phyloP scores from a whole-genome alignment of 1,140 invertebrate genomes.

The Drosophila burlai region DNA sequence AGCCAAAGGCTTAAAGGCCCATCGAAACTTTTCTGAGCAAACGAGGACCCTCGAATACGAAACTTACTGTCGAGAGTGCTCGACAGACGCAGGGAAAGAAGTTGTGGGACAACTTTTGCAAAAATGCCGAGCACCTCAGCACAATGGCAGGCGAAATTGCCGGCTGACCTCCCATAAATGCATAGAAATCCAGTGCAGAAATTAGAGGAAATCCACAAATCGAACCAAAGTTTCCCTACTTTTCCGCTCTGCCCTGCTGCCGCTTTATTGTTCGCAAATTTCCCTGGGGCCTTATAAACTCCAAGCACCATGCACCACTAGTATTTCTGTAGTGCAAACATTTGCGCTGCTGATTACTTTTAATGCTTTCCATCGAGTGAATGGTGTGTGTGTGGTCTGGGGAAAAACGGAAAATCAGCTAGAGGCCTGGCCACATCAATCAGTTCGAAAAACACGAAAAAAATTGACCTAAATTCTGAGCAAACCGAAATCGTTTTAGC shows the following conservation, averaged over 20 bases:
- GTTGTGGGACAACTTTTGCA: conserved; percentile 29
- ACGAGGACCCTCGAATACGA: conserved; percentile 24
- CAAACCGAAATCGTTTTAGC: conserved; percentile 19
- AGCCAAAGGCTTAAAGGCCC: conserved; percentile 30
- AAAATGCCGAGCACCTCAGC: conserved; percentile 27
- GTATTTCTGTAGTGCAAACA: conserved; percentile 66
- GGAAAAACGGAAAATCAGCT: conserved; percentile 18
- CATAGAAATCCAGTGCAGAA: conserved; percentile 59
- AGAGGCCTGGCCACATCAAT: conserved; percentile 54
- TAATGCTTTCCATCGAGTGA: conserved; percentile 76
- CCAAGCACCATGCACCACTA: conserved; percentile 16
- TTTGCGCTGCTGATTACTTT: conserved; percentile 80
- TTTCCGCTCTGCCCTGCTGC: conserved; percentile 26
- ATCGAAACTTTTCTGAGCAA: conserved; percentile 46
- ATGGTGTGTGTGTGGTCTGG: conserved; percentile 9
- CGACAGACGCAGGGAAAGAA: conserved; percentile 27
- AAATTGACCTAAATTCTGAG: conserved; percentile 47
- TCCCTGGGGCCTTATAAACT: conserved; percentile 69
- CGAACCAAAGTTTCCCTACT: conserved; percentile 47
- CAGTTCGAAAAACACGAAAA: conserved; percentile 35
- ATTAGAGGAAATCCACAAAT: conserved; percentile 63
- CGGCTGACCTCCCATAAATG: conserved; percentile 51
- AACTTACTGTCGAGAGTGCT: conserved; percentile 45
- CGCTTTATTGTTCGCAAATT: conserved; percentile 80
- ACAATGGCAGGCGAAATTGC: conserved; percentile 41